Base-by-base conservation (phyloP, 2,888 invertebrate genomes). In the Temnothorax ravouxi region DNA sequence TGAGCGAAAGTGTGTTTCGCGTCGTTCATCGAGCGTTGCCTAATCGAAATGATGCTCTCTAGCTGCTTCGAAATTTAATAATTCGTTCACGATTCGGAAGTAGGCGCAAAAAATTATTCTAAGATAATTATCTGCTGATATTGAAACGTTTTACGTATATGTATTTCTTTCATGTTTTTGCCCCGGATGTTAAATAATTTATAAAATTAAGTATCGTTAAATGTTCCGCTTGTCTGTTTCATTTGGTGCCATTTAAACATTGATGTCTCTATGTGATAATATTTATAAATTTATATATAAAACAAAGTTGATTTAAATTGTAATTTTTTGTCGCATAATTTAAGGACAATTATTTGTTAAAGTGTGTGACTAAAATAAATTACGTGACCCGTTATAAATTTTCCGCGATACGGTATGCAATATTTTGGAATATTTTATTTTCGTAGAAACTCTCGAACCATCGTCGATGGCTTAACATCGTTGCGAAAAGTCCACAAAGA, bases 401-500 rank as follows among this genome's bases (percentile, higher is more conserved):
- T 34, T 21, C 18, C 38, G 38, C 47, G 18, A 52, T 25, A 52
- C 2, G 5, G 21, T 44, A 41, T 54, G 3, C 34, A 34, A n/a
- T 13, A 77, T 77, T 67, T 66, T 50, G 18, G 25, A 1, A 29
- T 67, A 67, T 67, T 77, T 67, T 44, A 44, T 77, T 77, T 54
- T 41, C 15, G 4, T 67, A 77, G 66, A 67, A 74, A 44, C 1
- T 18, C 38, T 41, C 29, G 41, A 77, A 77, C n/a, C 56, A 54
- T 54, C 79, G 88, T 84, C 75, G 76, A 89, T 87, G 90, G 84
- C 85, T 89, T 91, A 86, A 41, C 71, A 67, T 44, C 47, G 69
- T 62, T 74, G 66, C 59, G 71, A 86, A 59, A 84, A 89, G 38
- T 84, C 54, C 41, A 76, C 54, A 76, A 59, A 66, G 74, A 47